Evolutionary conservation across 2,888 invertebrate species (phyloP).

Genomic region (Hemaris fuciformis): DNA sequence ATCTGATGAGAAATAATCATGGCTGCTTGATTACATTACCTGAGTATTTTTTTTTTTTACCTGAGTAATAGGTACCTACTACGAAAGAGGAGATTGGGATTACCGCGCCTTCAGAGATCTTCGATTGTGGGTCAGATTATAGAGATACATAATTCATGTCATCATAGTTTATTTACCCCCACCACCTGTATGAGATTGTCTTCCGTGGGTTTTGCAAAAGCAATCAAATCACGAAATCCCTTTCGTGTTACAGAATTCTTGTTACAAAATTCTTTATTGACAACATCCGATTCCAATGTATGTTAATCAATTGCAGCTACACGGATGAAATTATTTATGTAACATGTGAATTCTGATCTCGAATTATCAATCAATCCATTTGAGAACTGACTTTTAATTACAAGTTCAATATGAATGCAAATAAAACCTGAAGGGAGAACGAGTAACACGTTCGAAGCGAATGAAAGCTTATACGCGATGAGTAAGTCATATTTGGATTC

Average conservation of each 20-base stretch:
- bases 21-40: too few relatives aligned
- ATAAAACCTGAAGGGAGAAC: background rate
- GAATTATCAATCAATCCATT: background rate
- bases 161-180: background rate
- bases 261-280: background rate
- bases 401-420: background rate
- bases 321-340: background rate
- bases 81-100: too few relatives aligned
- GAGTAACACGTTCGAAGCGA: background rate
- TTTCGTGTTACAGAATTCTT: background rate
- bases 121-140: conserved; percentile 9
- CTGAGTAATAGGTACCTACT: too few relatives aligned
- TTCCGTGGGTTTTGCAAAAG: background rate
- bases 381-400: background rate
- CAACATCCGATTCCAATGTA: background rate
- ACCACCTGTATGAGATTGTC: background rate
- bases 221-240: background rate
- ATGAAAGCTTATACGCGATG: background rate
- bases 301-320: background rate
- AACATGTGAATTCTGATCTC: background rate
- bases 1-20: too few relatives aligned
- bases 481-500: background rate
- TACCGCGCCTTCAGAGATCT: too few relatives aligned
- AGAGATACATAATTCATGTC: background rate
- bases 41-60: too few relatives aligned